A percentile compares a stretch with the other conserved stretches of the same genome.
phyloP scores from a whole-genome alignment of 2,113 vertebrate species.

The Edolisoma coerulescens region DNA sequence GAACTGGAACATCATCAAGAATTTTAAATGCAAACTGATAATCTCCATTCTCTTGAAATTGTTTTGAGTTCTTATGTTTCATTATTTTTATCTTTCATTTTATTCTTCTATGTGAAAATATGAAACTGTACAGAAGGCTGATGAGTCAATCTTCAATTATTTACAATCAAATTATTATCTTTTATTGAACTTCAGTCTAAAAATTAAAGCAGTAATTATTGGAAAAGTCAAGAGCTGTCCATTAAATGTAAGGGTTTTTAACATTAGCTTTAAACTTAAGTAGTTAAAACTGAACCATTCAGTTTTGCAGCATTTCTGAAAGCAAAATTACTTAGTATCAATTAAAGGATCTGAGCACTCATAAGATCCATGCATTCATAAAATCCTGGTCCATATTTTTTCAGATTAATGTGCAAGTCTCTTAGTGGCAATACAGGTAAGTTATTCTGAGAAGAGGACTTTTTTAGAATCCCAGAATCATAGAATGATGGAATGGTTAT shows the following conservation, averaged over 20 bases:
- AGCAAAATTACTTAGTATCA: neutral
- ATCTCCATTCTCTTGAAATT: neutral
- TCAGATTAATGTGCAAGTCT: neutral
- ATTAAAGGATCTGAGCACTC: neutral
- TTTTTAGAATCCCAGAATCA: neutral
- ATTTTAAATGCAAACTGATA: neutral
- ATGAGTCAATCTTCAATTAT: neutral
- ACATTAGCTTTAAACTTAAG: neutral
- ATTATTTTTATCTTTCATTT: neutral
- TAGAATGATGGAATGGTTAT: neutral
- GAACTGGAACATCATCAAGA: neutral
- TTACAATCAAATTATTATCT: neutral
- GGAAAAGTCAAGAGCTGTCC: neutral
- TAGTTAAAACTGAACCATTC: neutral
- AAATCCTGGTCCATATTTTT: neutral
- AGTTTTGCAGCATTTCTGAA: neutral
- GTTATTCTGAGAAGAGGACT: neutral
- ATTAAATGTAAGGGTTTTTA: rapidly evolving
- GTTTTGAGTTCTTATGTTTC: neutral
- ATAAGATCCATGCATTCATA: neutral
- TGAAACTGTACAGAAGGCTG: neutral
- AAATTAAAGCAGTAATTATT: neutral
- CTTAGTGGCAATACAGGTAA: neutral
- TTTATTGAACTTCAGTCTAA: neutral
- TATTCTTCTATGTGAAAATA: neutral